A percentile compares a stretch with the other conserved stretches of the same genome.
These are phyloP conservation scores for Montipora sp. DNA, from an alignment of 64 coral and sea anemone genomes.

Conservation along the genomic window DNA sequence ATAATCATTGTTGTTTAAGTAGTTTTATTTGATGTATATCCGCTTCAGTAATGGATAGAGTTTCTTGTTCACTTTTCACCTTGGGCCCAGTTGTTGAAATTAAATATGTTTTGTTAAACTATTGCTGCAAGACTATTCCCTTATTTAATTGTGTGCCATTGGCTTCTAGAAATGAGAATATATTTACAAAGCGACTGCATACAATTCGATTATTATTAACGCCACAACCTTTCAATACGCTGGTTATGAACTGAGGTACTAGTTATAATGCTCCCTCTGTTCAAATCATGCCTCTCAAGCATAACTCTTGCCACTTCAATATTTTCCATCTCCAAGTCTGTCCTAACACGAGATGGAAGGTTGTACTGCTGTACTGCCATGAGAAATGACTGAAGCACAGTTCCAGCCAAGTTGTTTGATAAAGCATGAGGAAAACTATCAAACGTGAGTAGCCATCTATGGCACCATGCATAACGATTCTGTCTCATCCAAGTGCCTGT, in stretches of 20 bases:
- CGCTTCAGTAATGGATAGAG: no score
- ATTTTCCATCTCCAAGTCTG: slow-evolving; percentile 35
- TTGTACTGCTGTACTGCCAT: no score
- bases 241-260: background rate
- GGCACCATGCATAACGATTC: slow-evolving; percentile 53
- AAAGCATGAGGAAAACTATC: slow-evolving; percentile 52
- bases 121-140: no score
- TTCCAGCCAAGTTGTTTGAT: slow-evolving; percentile 44
- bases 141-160: background rate
- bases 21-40: no score
- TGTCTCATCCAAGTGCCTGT: slow-evolving; percentile 54
- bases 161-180: slow-evolving; percentile 39
- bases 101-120: no score
- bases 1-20: no score
- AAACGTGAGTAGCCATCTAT: slow-evolving; percentile 65
- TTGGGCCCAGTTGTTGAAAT: no score
- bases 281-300: slow-evolving; percentile 9
- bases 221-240: background rate
- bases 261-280: slow-evolving; percentile 50
- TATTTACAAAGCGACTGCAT: background rate
- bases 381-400: no score
- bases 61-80: no score
- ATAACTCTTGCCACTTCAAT: slow-evolving; percentile 32
- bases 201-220: slow-evolving; percentile 32
- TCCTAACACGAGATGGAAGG: no score